phyloP scores from a whole-genome alignment of 2,797 vertebrate species.

The Epinephelus malabaricus region DNA sequence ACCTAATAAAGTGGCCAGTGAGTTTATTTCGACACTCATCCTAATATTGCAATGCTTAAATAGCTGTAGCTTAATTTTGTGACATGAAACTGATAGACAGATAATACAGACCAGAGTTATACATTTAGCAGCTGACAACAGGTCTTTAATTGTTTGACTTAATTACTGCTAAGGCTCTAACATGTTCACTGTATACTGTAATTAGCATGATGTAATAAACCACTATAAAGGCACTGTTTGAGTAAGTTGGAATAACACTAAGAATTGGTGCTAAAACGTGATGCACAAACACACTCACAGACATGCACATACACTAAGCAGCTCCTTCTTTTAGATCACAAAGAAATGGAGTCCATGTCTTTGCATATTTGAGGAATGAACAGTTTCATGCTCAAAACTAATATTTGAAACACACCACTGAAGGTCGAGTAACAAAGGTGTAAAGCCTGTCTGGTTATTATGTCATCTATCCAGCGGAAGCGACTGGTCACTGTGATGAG shows the following conservation, averaged over 20 bases:
- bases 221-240: not conserved
- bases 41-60: no score
- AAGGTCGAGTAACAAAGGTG: not conserved
- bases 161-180: not conserved
- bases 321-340: not conserved
- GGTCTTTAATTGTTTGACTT: not conserved
- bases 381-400: not conserved
- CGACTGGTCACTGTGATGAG: not conserved
- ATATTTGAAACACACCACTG: not conserved
- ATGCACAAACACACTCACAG: not conserved
- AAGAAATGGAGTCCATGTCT: not conserved
- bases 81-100: not conserved
- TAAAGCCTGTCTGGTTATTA: not conserved
- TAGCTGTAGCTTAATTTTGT: not conserved
- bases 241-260: not conserved
- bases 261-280: not conserved
- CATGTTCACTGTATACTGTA: constrained; percentile 4
- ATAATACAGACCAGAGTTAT: not conserved
- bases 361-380: not conserved
- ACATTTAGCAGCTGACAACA: not conserved
- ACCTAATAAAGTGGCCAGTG: no score
- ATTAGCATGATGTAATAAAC: not conserved
- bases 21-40: no score
- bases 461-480: not conserved
- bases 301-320: not conserved